Evolutionary conservation across 2,113 vertebrate genomes (phyloP).

Genomic region (Siphamia tubifer): DNA sequence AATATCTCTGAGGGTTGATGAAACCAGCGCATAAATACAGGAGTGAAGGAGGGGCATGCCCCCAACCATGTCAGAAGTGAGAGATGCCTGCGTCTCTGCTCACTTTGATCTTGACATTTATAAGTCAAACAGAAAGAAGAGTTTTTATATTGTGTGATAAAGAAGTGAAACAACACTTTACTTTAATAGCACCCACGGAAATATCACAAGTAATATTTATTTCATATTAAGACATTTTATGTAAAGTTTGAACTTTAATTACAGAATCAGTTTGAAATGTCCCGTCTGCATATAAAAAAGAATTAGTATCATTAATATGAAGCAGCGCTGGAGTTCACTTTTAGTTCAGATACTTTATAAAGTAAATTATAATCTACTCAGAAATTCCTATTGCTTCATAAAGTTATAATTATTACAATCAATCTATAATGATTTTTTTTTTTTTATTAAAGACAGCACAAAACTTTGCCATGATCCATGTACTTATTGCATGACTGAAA

Average conservation of each 20-base stretch:
- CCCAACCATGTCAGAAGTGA: background rate
- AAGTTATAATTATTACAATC: conserved; percentile 36
- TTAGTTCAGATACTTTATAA: background rate
- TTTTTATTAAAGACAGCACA: background rate
- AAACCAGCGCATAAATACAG: background rate
- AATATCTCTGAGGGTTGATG: conserved; percentile 35
- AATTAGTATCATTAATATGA: conserved; percentile 17
- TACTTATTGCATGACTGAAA: background rate
- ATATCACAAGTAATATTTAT: background rate
- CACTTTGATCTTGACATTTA: conserved; percentile 22
- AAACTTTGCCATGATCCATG: background rate
- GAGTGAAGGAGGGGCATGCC: background rate
- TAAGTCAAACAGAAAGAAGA: background rate
- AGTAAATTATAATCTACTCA: conserved; percentile 21
- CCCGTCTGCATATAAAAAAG: background rate
- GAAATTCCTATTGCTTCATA: background rate
- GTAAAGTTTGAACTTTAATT: conserved; percentile 24
- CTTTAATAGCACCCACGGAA: background rate
- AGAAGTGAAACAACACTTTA: background rate
- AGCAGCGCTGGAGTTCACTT: conserved; percentile 3
- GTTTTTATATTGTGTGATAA: background rate
- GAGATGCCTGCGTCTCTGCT: background rate
- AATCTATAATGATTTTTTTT: background rate
- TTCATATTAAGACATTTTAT: background rate
- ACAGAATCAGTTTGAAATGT: conserved; percentile 12